Evolutionary conservation across 2,888 invertebrate genomes (phyloP), one percentile per base, ranked within the genome.

Genomic region (Steromphala cineraria): DNA sequence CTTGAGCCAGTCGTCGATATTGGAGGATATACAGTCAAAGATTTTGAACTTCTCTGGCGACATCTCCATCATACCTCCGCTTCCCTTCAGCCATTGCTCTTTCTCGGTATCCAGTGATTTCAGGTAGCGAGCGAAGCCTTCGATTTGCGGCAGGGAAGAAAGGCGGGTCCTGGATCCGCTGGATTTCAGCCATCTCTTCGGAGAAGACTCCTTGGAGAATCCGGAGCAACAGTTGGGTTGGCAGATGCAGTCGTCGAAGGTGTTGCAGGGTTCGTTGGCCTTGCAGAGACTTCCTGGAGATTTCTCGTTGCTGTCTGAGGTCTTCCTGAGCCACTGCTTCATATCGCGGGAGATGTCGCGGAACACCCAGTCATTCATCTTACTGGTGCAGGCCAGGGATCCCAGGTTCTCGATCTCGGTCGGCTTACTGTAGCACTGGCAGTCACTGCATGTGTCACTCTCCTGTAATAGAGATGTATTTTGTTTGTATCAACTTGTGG

Each of bases 401-500:
- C 84, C 84, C 40, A 85, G 81, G 62, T 83, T 84, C 40, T 85
- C 86, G n/a, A 85, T 85, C 53, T 86, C 86, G 46, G 79, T 13
- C 2, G 79, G 56, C 7, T 28, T 19, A 13, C 55, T 74, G 24
- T 56, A 53, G 28, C 62, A 62, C 24, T 62, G 53, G 79, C 81
- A 81, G 28, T 77, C 77, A 7, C 40, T 56, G 40, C 77, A 77
- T 13, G 56, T 19, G 31, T 77, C 62, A 4, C 28, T 28, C 62
- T 62, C 28, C 62, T 62, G 62, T 3, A 62, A 24, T 15, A 62
- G 15, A 46, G 46, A 10, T 46, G 7, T 13, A 46, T 5, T 10
- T 46, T 13, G 1, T 13, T 4, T 46, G 46, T 46, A 46, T 46
- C 13, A 46, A 13, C n/a, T n/a, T n/a, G n/a, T n/a, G n/a, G n/a